Base-by-base conservation (phyloP, 2,888 invertebrate genomes). In the Clitarchus hookeri region DNA sequence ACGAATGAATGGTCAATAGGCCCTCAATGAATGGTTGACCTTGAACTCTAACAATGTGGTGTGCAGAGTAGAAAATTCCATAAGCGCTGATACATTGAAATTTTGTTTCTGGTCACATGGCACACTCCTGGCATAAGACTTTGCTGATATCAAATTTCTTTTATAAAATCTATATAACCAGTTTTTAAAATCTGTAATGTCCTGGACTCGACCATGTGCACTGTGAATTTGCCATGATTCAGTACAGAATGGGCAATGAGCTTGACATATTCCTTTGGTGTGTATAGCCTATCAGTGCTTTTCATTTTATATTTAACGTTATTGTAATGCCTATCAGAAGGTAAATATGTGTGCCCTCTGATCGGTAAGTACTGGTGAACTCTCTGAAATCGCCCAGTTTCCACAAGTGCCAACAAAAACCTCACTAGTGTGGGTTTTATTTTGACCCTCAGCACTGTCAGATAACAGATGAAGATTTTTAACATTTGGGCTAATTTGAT, bases 41-140 rank as follows among this genome's bases (percentile, higher is more conserved):
- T 65, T n/a, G 65, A 65, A 65, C 65, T 65, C 13, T 65, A 11
- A 6, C 65, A 65, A 65, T 65, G 65, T 65, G 65, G 65, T 65
- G 11, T 11, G n/a, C 1, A 65, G 65, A 65, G 16, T 65, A 65
- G 19, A 65, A 23, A 65, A 65, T 23, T 65, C 0, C 65, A 65
- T 65, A 65, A 16, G 16, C 19, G 65, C 16, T 65, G 65, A 65
- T 1, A 65, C 65, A 65, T n/a, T 65, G 65, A 65, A 65, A 65
- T 65, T 0, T 19, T 65, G 65, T 65, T 65, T 65, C 65, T 65
- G 65, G 16, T 65, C n/a, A 4, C 65, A 23, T 65, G 23, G 65
- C 65, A 65, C 65, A 65, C 65, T 65, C 65, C 65, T 65, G 6
- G 65, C 65, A 65, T n/a, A 65, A 65, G 65, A 65, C 65, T 65